These are phyloP conservation scores for Stegostoma tigrinum DNA, from an alignment of 2,113 vertebrate genomes.

Conservation along the genomic window DNA sequence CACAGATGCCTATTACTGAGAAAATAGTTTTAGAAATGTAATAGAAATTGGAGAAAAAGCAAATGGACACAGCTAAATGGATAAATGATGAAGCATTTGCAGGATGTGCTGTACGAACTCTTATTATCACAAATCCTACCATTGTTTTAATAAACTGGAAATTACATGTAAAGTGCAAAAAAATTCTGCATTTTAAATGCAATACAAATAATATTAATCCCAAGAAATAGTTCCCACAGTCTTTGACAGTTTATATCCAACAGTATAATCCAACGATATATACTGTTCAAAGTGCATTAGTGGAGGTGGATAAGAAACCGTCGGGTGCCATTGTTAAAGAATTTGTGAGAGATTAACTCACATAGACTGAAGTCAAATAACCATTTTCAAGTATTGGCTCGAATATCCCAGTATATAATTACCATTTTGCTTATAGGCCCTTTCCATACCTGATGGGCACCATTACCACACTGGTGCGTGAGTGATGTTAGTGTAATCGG, in stretches of 20 bases:
- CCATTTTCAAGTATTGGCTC: not conserved
- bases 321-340: not conserved
- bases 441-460: not conserved
- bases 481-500: not conserved
- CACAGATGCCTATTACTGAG: too few species aligned
- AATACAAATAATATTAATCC: not conserved
- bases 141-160: not conserved
- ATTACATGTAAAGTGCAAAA: not conserved
- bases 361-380: not conserved
- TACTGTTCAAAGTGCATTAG: not conserved
- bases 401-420: not conserved
- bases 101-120: not conserved
- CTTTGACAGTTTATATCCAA: not conserved
- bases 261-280: too few species aligned
- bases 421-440: not conserved
- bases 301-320: not conserved
- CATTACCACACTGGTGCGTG: not conserved
- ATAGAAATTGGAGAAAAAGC: not conserved
- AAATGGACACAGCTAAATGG: not conserved
- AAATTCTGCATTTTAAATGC: not conserved
- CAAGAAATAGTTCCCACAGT: not conserved
- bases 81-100: not conserved
- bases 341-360: not conserved
- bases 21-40: not conserved
- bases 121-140: not conserved